phyloP scores from a whole-genome alignment of 1,140 invertebrate genomes.

The Pectinophora gossypiella region DNA sequence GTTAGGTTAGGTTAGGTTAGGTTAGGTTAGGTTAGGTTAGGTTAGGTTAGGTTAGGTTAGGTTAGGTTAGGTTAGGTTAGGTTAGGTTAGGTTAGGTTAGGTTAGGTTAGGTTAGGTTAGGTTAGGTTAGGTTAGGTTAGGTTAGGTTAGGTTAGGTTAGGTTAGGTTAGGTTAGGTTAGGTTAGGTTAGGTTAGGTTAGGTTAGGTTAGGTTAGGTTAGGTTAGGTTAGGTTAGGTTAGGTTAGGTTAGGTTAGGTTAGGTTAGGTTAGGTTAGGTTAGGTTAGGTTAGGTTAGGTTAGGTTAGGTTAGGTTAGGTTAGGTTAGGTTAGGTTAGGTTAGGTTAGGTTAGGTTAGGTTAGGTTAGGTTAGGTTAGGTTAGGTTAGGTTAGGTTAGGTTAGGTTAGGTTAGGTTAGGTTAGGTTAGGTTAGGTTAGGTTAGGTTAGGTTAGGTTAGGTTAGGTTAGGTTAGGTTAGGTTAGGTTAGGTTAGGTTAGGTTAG shows the following conservation, averaged over 20 bases:
- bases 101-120: conserved; percentile 8
- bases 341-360: conserved; percentile 37
- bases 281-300: conserved; percentile 8
- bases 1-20: conserved; percentile 7
- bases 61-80: conserved; percentile 8
- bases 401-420: conserved; percentile 32
- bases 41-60: conserved; percentile 6
- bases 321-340: conserved; percentile 8
- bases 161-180: conserved; percentile 9
- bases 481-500: conserved; percentile 8
- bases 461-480: conserved; percentile 7
- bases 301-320: conserved; percentile 9
- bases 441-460: conserved; percentile 9
- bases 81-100: conserved; percentile 9
- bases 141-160: conserved; percentile 7
- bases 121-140: conserved; percentile 8
- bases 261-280: conserved; percentile 7
- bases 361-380: conserved; percentile 35
- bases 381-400: conserved; percentile 32
- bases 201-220: conserved; percentile 8
- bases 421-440: conserved; percentile 13
- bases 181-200: conserved; percentile 8
- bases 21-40: conserved; percentile 8
- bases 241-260: conserved; percentile 9
- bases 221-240: conserved; percentile 8